These are phyloP conservation scores for Cheilosia impressa DNA, from an alignment of 2,888 invertebrate genomes.

Conservation along the genomic window DNA sequence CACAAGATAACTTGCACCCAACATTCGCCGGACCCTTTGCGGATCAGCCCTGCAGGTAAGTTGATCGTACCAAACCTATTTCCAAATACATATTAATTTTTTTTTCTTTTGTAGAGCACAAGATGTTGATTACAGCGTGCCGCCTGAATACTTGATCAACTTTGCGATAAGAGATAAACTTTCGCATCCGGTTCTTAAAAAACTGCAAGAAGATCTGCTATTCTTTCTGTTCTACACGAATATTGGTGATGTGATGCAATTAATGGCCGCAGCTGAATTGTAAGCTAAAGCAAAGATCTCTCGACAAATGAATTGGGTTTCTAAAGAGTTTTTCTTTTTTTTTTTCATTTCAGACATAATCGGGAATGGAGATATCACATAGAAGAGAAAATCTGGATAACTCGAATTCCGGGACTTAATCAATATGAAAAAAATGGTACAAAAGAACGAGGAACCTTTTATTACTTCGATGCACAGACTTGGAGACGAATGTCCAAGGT, in stretches of 20 bases:
- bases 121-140: slow-evolving; percentile 99
- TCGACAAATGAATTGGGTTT: neutral
- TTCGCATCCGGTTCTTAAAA: slow-evolving; percentile 97
- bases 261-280: slow-evolving; percentile 98
- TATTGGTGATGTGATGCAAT: slow-evolving; percentile 98
- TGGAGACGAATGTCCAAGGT: slow-evolving; percentile 99
- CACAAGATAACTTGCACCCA: slow-evolving; percentile 98
- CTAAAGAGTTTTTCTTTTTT: slow-evolving; percentile 10
- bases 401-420: slow-evolving; percentile 96
- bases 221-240: slow-evolving; percentile 99
- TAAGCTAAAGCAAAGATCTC: slow-evolving; percentile 84
- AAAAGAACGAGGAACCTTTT: slow-evolving; percentile 99
- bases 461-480: slow-evolving; percentile 99
- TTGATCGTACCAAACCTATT: neutral
- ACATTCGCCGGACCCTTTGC: slow-evolving; percentile 99
- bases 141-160: slow-evolving; percentile 99
- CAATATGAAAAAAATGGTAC: slow-evolving; percentile 97
- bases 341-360: slow-evolving; percentile 89
- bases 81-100: neutral
- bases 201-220: slow-evolving; percentile 99
- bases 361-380: slow-evolving; percentile 99
- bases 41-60: slow-evolving; percentile 94
- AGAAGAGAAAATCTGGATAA: slow-evolving; percentile 99
- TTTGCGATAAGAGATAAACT: slow-evolving; percentile 97
- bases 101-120: slow-evolving; percentile 89